Conservation (phyloP, 2,888 invertebrate species). For the Digitonthophagus gazella region DNA sequence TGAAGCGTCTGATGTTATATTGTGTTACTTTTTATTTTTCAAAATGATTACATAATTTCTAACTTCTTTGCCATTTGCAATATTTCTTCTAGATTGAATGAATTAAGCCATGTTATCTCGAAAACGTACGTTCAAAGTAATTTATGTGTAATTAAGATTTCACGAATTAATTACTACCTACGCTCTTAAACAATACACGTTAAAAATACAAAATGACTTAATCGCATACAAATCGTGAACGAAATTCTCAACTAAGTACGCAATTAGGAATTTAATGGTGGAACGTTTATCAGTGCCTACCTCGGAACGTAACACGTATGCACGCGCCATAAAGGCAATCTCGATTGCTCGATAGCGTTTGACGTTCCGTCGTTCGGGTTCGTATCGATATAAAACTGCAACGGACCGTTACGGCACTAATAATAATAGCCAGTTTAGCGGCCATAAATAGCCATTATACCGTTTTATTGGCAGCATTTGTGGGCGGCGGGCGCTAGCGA, state of each 20-base stretch:
- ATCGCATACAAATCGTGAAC: not conserved
- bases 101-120: too few relatives aligned
- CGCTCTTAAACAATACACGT: not conserved
- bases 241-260: not conserved
- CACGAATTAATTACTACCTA: not conserved
- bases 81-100: too few relatives aligned
- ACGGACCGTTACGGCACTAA: not conserved
- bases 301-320: not conserved
- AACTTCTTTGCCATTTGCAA: too few relatives aligned
- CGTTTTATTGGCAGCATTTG: constrained; percentile 11
- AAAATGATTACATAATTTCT: too few relatives aligned
- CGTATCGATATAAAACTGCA: not conserved
- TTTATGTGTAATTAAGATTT: not conserved
- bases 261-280: not conserved
- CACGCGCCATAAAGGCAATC: not conserved
- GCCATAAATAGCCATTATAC: constrained; percentile 14
- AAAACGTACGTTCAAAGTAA: too few relatives aligned
- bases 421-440: constrained; percentile 11
- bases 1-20: too few relatives aligned
- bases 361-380: not conserved
- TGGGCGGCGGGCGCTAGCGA: constrained; percentile 5
- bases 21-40: too few relatives aligned
- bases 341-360: not conserved
- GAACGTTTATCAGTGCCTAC: not conserved
- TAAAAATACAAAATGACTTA: not conserved